Evolutionary conservation across 2,113 vertebrate species (phyloP).

Genomic region (Labeo catla): DNA sequence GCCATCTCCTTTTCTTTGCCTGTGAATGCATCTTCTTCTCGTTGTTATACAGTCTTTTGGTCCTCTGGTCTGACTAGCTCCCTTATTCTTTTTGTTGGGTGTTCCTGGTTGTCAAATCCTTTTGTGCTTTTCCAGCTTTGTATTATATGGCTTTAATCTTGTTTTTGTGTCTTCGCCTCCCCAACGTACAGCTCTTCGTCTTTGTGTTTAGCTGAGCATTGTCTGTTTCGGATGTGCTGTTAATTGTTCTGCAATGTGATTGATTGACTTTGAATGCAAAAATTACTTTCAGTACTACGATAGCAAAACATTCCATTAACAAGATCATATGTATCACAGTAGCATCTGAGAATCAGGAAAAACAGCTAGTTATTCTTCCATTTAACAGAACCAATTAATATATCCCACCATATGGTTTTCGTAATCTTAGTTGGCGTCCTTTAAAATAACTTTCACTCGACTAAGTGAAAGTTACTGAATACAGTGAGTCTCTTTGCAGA

Average conservation of each 20-base stretch:
- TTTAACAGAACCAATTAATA: background rate
- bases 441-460: conserved; percentile 45
- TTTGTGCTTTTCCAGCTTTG: conserved; percentile 8
- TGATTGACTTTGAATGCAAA: conserved; percentile 12
- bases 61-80: background rate
- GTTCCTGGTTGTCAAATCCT: conserved; percentile 6
- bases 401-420: background rate
- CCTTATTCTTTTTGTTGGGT: background rate
- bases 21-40: background rate
- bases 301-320: conserved; percentile 11
- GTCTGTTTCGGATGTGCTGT: conserved; percentile 20
- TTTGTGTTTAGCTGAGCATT: conserved; percentile 30
- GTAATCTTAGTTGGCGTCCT: conserved; percentile 52
- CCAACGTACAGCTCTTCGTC: background rate
- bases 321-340: background rate
- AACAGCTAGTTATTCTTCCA: background rate
- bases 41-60: background rate
- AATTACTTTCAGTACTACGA: background rate
- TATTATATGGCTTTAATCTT: conserved; percentile 27
- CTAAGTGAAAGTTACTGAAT: conserved; percentile 65
- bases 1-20: conserved; percentile 9
- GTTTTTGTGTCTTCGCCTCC: background rate
- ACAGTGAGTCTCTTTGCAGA: conserved; percentile 76
- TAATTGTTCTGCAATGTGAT: conserved; percentile 15
- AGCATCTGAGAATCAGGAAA: background rate